Evolutionary conservation across 2,113 vertebrate genomes (phyloP).

Genomic region (Crotophaga sulcirostris): DNA sequence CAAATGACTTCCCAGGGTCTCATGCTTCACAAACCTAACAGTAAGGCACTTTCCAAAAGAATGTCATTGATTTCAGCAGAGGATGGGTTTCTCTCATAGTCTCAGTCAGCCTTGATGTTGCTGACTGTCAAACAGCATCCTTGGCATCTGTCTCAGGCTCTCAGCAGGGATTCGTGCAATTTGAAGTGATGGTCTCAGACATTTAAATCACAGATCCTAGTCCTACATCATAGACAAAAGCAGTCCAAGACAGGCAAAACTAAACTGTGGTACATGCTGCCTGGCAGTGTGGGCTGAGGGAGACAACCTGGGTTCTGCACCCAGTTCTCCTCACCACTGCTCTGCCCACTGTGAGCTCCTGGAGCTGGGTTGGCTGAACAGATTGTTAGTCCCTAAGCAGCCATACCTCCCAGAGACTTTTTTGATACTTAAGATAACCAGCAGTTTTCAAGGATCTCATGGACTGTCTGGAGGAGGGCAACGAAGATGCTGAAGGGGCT

Average conservation of each 20-base stretch:
- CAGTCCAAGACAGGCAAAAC: background rate
- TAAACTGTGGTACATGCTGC: background rate
- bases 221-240: background rate
- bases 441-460: background rate
- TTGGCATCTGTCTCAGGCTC: slow-evolving; percentile 14
- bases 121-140: background rate
- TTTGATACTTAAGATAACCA: background rate
- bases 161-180: background rate
- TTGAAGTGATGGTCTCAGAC: background rate
- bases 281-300: background rate
- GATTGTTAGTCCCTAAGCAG: background rate
- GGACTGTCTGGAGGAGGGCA: too few relatives aligned
- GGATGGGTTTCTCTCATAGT: background rate
- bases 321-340: background rate
- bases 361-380: background rate
- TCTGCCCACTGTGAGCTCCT: accelerated
- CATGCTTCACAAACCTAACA: background rate
- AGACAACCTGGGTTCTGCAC: background rate
- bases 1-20: background rate
- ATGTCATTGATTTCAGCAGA: background rate
- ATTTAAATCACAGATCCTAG: slow-evolving; percentile 20
- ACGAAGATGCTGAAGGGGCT: too few relatives aligned
- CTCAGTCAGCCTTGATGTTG: slow-evolving; percentile 25
- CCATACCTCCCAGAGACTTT: background rate
- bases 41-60: background rate